Evolutionary conservation across 2,888 invertebrate species (phyloP).

Genomic region (Phlogophora meticulosa): DNA sequence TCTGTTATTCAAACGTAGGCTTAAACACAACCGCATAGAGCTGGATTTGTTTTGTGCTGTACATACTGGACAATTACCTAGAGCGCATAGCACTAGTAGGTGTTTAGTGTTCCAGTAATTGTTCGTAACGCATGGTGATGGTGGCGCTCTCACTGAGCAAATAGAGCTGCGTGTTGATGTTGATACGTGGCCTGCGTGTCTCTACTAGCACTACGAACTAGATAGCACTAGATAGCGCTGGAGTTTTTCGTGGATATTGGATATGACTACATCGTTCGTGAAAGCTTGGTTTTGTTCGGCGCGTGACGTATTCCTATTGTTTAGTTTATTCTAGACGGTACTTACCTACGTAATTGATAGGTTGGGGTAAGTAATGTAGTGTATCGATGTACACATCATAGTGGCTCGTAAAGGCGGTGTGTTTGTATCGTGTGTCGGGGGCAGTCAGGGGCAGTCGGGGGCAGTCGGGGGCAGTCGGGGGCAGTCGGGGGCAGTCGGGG

Average conservation of each 20-base stretch:
- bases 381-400: background rate
- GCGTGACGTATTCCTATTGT: constrained; percentile 10
- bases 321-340: constrained; percentile 6
- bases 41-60: background rate
- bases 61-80: constrained; percentile 13
- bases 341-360: constrained; percentile 4
- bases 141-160: constrained; percentile 1
- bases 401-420: background rate
- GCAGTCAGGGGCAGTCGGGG: too few relatives aligned
- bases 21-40: background rate
- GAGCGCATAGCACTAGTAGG: background rate
- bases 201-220: too few relatives aligned
- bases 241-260: constrained; percentile 24
- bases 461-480: too few relatives aligned
- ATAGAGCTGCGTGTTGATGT: constrained; percentile 1
- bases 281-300: constrained; percentile 21
- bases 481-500: too few relatives aligned
- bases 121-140: constrained; percentile 34
- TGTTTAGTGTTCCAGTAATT: constrained; percentile 35
- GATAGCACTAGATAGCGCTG: too few relatives aligned
- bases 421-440: background rate
- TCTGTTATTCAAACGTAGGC: constrained; percentile 1
- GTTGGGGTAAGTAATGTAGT: background rate
- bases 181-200: background rate
- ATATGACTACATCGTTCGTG: constrained; percentile 7